A percentile compares a stretch with the other conserved stretches of the same genome.
phyloP scores from a whole-genome alignment of 2,888 invertebrate genomes.

The Brenthis ino region DNA sequence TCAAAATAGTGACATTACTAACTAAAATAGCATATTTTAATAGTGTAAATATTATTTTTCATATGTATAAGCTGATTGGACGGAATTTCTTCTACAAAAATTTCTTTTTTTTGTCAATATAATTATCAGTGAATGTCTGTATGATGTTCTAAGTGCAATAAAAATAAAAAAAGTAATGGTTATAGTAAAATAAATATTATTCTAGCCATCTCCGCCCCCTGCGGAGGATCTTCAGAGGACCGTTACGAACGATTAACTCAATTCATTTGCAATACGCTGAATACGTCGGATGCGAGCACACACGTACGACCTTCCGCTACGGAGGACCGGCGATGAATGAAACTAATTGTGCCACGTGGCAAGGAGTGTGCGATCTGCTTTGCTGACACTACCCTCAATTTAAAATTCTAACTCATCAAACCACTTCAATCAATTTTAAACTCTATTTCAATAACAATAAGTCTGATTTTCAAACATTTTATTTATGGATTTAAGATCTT shows the following conservation, averaged over 20 bases:
- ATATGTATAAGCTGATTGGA: too few species aligned
- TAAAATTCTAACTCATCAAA: conserved; percentile 25
- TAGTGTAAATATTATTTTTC: too few species aligned
- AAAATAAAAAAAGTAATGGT: conserved; percentile 2
- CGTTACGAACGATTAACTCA: conserved; percentile 65
- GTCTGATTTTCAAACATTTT: conserved; percentile 21
- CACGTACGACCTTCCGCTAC: conserved; percentile 49
- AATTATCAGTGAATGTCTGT: too few species aligned
- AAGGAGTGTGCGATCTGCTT: conserved; percentile 51
- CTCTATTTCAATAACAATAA: not conserved
- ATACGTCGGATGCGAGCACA: conserved; percentile 55
- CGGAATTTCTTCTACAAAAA: too few species aligned
- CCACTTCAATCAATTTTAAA: conserved; percentile 23
- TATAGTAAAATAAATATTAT: conserved; percentile 32
- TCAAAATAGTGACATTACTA: too few species aligned
- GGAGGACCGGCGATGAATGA: conserved; percentile 59
- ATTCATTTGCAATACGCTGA: conserved; percentile 62
- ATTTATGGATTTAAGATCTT: conserved; percentile 24
- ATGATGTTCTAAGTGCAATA: not conserved
- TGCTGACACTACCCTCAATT: conserved; percentile 43
- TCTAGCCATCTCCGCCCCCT: conserved; percentile 28
- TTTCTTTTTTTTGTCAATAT: too few species aligned
- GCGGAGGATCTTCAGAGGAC: conserved; percentile 33
- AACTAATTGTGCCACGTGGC: conserved; percentile 77
- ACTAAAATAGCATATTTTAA: too few species aligned